Percentiles rank a stretch among this genome's conserved stretches.
Evolutionary conservation across 2,113 vertebrate species (phyloP).

Genomic region (Eulacestoma nigropectus): DNA sequence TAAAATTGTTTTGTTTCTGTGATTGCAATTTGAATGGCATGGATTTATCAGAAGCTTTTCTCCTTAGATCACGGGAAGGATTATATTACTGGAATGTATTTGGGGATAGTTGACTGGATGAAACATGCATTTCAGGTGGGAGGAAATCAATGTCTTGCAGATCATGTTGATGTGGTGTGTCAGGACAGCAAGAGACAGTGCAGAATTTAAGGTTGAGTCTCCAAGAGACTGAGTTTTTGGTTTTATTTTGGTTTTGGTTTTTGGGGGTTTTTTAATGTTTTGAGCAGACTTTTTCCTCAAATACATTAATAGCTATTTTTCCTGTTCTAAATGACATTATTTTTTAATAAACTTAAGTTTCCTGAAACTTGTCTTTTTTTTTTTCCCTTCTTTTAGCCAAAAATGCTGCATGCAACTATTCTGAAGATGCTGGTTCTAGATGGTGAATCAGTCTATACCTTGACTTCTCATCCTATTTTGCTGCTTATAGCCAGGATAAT

Average conservation of each 20-base stretch:
- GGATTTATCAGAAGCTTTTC: not conserved
- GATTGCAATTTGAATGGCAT: not conserved
- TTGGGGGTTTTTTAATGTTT: not conserved
- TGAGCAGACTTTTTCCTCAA: not conserved
- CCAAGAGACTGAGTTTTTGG: not conserved
- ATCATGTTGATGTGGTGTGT: not conserved
- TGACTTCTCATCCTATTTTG: slow-evolving; percentile 83
- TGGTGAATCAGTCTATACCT: slow-evolving; percentile 88
- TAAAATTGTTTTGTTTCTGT: not conserved
- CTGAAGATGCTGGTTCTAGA: slow-evolving; percentile 82
- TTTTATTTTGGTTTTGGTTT: not conserved
- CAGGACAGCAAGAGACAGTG: not conserved
- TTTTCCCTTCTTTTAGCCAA: slow-evolving; percentile 46
- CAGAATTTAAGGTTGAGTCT: not conserved
- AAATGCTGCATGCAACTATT: slow-evolving; percentile 61
- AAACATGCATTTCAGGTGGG: not conserved
- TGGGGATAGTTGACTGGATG: not conserved
- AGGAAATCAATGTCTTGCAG: not conserved
- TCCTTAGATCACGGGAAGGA: not conserved
- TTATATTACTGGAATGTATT: not conserved
- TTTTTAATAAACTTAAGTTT: not conserved
- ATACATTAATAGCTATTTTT: not conserved
- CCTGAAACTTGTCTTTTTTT: not conserved
- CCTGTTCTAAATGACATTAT: not conserved
- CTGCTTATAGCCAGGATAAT: slow-evolving; percentile 83